Base-by-base conservation (phyloP, 2,113 vertebrate genomes). In the Pedetes capensis region DNA sequence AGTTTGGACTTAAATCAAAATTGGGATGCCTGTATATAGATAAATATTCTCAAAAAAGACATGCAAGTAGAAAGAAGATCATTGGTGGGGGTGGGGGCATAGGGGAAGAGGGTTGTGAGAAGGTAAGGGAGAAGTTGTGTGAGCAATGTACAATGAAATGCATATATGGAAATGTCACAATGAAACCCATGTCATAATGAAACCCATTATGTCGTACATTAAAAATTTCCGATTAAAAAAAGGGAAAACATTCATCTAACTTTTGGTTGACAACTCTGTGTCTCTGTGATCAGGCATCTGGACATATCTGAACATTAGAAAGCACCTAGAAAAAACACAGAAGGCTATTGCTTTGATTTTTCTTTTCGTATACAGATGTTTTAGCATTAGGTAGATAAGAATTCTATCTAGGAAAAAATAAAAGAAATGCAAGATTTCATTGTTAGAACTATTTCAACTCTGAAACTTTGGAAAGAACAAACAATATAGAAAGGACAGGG, bases 381-480 rank as follows among this genome's bases (percentile, higher is more conserved):
- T 81, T 25, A 82, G n/a, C 16, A 86, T 69, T 68, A 84, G 44
- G 6, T 57, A 78, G 71, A 16, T 61, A 66, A 86, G 68, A 89
- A 32, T 47, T 66, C 1, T 72, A 84, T 72, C 20, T 55, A 81
- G 74, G 6, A 57, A 91, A 93, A 74, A 61, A 84, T n/a, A 79
- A 87, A 95, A 90, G 14, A 64, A 89, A 82, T 78, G 20, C 44
- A 78, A 76, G 84, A 83, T 74, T 23, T 16, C 61, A 66, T 79
- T 93, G 82, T 87, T 61, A 87, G 74, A 87, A 91, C 34, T 74
- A 75, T 66, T 82, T 39, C 16, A 61, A 89, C 17, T 37, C 49
- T 68, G 55, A 94, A 93, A 63, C 68, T 84, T 81, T 89, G 82
- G 61, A 78, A 93, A 25, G 25, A 27, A 89, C 27, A 5, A 75